Evolutionary conservation across 2,113 vertebrate genomes (phyloP), one percentile per base, ranked within the genome.

Genomic region (Xiphophorus hellerii): DNA sequence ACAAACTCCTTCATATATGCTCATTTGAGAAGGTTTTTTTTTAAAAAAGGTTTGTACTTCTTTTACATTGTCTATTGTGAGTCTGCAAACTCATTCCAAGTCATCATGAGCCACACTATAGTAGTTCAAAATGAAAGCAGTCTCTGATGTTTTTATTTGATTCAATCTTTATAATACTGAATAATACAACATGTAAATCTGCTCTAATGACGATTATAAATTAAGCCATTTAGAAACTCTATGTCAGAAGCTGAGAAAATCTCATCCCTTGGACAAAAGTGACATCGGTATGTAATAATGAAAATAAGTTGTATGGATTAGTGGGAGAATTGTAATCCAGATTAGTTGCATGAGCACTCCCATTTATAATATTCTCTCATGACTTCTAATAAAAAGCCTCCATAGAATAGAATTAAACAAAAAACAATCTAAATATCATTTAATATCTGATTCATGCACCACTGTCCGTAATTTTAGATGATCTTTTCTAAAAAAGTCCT

Each of bases 301-400:
- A 75, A 71, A 73, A 82, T 15, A 20, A 83, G 51, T 83, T 72
- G 44, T 44, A 68, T 83, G 80, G 85, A 88, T 90, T 90, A 89
- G 81, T 76, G 74, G 39, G 65, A 87, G 62, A 84, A 77, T 66
- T 76, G 44, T 89, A 88, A 90, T 90, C 81, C 89, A 86, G 87
- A 92, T 88, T 89, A 90, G 74, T 58, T 85, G 74, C 78, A 22
- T 80, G 64, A 87, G 70, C 64, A 37, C 72, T 73, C 68, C 58
- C 69, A 84, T 87, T 86, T 82, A 76, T 65, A 73, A 76, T 74
- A 80, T 74, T 76, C 44, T 83, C 20, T 81, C 9, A 35, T 39
- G 33, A 62, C 8, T 62, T 85, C 29, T 81, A 77, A 89, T 75
- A 85, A 70, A 83, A 88, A 78, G 76, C 29, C 37, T 65, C 62